Base-by-base conservation (phyloP, 2,113 vertebrate species). In the Erythrocercus mccallii region DNA sequence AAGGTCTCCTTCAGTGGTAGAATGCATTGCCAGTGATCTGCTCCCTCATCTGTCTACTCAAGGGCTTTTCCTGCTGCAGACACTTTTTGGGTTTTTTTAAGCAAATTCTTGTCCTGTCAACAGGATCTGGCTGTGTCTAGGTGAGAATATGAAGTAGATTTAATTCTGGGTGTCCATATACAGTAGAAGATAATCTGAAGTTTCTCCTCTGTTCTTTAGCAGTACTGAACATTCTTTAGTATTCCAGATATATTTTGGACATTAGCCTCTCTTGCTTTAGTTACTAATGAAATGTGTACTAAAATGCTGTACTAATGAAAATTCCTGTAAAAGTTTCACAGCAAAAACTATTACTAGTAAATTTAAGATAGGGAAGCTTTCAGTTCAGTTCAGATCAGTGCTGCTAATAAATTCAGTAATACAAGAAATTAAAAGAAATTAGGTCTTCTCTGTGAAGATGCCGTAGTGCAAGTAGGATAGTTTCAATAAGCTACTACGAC, bases 401-500 rank as follows among this genome's bases (percentile, higher is more conserved):
- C 40, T 74, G 82, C 31, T 90, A 70, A 68, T 88, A 87, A 90
- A 80, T 76, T 79, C 50, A 91, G 27, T 88, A 91, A 66, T 62
- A 42, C 7, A 71, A 81, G 30, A 94, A 97, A 93, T 94, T 77
- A 71, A 81, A 96, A 93, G 37, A 45, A 77, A 91, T 83, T 15
- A 56, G 40, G 6, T 51, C 14, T 88, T 91, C 74, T 87, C 47
- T 93, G 22, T 66, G 69, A 86, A 48, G 48, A 60, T 86, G 9
- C 51, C 90, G 42, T 85, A 62, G 42, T 84, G 37, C 57, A 86
- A 73, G 53, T 68, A 86, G 56, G 57, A 62, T 88, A 92, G 92
- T 88, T 94, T 81, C 82, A 97, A 79, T 69, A 58, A 90, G 65
- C 81, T 96, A 90, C 88, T 86, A 38, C 51, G 90, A 56, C 68